Conservation (phyloP, 2,113 vertebrate species). For the Mus pahari region DNA sequence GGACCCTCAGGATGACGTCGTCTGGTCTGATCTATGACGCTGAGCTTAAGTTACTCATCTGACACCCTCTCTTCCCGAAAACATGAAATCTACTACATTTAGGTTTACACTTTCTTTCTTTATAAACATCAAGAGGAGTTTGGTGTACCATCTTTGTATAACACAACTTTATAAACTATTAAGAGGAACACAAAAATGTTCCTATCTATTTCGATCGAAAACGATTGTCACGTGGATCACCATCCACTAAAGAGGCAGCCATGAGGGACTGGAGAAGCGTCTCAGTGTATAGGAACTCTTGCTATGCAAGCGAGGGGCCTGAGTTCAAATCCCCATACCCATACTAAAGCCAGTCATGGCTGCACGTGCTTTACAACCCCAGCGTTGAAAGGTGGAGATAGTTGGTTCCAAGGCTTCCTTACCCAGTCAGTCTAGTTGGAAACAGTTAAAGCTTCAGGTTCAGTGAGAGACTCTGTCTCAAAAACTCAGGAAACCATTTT, state of each 20-base stretch:
- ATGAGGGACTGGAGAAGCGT: background rate
- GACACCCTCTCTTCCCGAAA: background rate
- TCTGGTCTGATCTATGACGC: background rate
- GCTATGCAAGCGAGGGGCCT: background rate
- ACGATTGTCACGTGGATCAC: background rate
- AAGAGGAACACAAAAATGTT: conserved; percentile 4
- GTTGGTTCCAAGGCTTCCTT: background rate
- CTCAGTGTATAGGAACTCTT: background rate
- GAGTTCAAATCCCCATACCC: background rate
- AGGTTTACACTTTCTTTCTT: background rate
- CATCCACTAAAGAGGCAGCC: conserved; percentile 4
- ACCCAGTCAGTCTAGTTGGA: background rate
- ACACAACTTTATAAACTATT: background rate
- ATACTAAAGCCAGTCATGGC: background rate
- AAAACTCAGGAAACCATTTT: background rate
- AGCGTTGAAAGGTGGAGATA: background rate
- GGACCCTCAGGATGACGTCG: background rate
- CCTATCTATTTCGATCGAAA: conserved; percentile 9
- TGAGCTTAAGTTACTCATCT: conserved; percentile 6
- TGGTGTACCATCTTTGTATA: background rate
- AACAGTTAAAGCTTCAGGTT: background rate
- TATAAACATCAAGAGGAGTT: conserved; percentile 47
- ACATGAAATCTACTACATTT: conserved; percentile 18
- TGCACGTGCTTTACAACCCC: background rate
- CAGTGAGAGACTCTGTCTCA: background rate